A percentile compares a stretch with the other conserved stretches of the same genome.
phyloP scores from a whole-genome alignment of 2,113 vertebrate genomes.

The Colistium nudipinnis region DNA sequence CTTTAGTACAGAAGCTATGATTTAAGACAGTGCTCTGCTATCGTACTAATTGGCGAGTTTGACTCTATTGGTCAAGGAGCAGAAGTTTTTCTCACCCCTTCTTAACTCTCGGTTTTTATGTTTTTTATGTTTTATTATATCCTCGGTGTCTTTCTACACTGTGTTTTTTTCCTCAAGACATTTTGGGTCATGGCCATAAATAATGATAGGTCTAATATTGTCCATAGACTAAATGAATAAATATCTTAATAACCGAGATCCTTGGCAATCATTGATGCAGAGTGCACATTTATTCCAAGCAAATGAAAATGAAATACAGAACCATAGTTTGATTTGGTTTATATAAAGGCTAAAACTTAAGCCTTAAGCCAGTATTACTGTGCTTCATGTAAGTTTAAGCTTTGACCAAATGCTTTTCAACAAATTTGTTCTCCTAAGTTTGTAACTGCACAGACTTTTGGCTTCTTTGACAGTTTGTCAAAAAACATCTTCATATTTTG shows the following conservation, averaged over 20 bases:
- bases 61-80: slow-evolving; percentile 11
- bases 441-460: neutral
- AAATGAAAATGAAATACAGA: no score
- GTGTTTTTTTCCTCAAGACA: neutral
- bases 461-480: neutral
- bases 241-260: neutral
- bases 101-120: neutral
- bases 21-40: slow-evolving; percentile 31
- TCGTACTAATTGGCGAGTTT: slow-evolving; percentile 37
- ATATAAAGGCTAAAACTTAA: no score
- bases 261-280: neutral
- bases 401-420: no score
- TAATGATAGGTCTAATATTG: neutral
- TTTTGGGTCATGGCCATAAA: neutral
- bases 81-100: neutral
- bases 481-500: neutral
- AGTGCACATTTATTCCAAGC: no score
- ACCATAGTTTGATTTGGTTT: no score
- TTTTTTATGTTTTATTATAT: neutral
- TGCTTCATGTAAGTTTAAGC: no score
- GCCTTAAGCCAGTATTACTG: no score
- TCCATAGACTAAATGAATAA: neutral
- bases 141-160: neutral
- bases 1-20: slow-evolving; percentile 27
- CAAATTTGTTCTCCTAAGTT: neutral